Conservation (phyloP, 2,797 vertebrate genomes). For the Amniataba percoides region DNA sequence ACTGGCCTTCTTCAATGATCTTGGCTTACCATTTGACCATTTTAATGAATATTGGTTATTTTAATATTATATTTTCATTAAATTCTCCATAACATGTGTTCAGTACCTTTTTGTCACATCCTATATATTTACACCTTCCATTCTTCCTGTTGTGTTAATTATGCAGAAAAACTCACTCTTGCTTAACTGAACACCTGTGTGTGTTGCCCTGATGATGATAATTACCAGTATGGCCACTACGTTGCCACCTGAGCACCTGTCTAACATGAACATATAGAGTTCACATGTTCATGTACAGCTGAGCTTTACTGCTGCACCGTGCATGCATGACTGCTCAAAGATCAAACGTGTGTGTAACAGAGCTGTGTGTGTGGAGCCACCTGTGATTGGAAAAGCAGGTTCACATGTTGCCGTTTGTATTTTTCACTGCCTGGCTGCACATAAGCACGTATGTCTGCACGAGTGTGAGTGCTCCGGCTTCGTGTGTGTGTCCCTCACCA, state of each 20-base stretch:
- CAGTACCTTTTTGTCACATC: too few relatives aligned
- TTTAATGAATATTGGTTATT: too few relatives aligned
- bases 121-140: too few relatives aligned
- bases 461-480: neutral
- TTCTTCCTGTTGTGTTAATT: neutral
- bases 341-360: neutral
- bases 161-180: neutral
- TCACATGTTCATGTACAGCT: conserved; percentile 17
- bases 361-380: neutral
- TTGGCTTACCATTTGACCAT: neutral
- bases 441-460: neutral
- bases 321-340: conserved; percentile 9
- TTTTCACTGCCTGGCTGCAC: conserved; percentile 4
- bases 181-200: too few relatives aligned
- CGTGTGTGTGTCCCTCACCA: conserved; percentile 83
- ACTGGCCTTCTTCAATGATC: too few relatives aligned
- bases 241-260: conserved; percentile 3
- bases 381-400: neutral
- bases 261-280: neutral
- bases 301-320: conserved; percentile 12
- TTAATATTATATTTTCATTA: neutral
- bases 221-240: neutral
- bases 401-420: neutral
- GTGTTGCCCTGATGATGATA: neutral
- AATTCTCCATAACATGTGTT: neutral